A percentile compares a stretch with the other conserved stretches of the same genome.
phyloP scores from a whole-genome alignment of 2,888 invertebrate species.

The Xylophagus ater region DNA sequence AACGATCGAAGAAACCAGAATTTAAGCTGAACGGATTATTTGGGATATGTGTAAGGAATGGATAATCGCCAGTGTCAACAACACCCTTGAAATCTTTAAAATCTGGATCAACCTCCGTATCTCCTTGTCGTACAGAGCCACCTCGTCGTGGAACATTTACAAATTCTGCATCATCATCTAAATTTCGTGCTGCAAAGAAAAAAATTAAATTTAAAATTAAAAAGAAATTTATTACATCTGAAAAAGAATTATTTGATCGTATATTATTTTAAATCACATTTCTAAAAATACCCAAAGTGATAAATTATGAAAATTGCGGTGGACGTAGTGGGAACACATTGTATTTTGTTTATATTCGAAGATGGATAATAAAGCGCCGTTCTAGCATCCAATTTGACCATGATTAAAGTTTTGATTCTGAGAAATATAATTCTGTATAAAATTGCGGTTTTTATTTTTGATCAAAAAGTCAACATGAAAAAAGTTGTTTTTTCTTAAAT shows the following conservation, averaged over 20 bases:
- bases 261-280: slow-evolving; percentile 1
- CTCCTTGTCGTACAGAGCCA: slow-evolving; percentile 13
- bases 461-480: too few relatives aligned
- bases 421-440: slow-evolving; percentile 2
- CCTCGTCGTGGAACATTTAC: slow-evolving; percentile 16
- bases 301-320: slow-evolving; percentile 5
- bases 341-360: too few relatives aligned
- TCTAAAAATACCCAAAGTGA: slow-evolving; percentile 12
- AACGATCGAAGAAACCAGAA: slow-evolving; percentile 32
- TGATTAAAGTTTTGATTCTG: too few relatives aligned
- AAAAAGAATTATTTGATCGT: neutral
- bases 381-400: too few relatives aligned
- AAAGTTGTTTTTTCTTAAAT: too few relatives aligned
- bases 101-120: slow-evolving; percentile 23
- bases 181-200: slow-evolving; percentile 12
- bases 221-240: neutral
- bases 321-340: neutral
- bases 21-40: slow-evolving; percentile 26
- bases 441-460: too few relatives aligned
- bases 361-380: too few relatives aligned
- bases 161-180: slow-evolving; percentile 17
- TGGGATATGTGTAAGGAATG: slow-evolving; percentile 31
- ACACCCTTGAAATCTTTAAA: slow-evolving; percentile 33
- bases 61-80: slow-evolving; percentile 33
- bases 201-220: slow-evolving; percentile 2